These are phyloP conservation scores for Lates calcarifer DNA, from an alignment of 2,113 vertebrate genomes.

Conservation along the genomic window DNA sequence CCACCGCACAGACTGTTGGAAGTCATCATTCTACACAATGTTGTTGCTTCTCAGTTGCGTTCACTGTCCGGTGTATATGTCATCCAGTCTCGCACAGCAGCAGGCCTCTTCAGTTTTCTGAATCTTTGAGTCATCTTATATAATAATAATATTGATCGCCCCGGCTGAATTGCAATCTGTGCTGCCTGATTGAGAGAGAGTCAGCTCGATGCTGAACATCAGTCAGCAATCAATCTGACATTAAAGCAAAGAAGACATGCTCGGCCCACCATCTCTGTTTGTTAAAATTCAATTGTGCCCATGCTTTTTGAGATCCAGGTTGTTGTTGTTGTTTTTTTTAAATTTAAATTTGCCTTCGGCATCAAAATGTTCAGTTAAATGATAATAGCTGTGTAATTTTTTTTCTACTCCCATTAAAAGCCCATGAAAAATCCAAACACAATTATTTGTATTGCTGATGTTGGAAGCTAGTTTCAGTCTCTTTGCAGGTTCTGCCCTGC, in stretches of 20 bases:
- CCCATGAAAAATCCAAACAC: conserved; percentile 30
- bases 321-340: too few species aligned
- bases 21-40: conserved; percentile 12
- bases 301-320: conserved; percentile 39
- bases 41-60: conserved; percentile 34
- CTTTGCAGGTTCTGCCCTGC: conserved; percentile 31
- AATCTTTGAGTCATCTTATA: conserved; percentile 44
- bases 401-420: conserved; percentile 21
- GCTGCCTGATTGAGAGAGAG: conserved; percentile 46
- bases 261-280: conserved; percentile 32
- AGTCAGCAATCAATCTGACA: conserved; percentile 59
- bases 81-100: conserved; percentile 41
- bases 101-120: conserved; percentile 29
- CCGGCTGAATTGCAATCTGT: conserved; percentile 56
- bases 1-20: neutral
- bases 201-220: conserved; percentile 49
- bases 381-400: conserved; percentile 20
- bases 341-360: conserved; percentile 31
- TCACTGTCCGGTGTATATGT: conserved; percentile 18
- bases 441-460: conserved; percentile 31
- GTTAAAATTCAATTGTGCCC: conserved; percentile 42
- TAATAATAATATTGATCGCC: conserved; percentile 57
- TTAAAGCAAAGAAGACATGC: conserved; percentile 43
- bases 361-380: conserved; percentile 46
- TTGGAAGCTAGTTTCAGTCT: conserved; percentile 43